These are phyloP conservation scores for Cheilosia scutellata DNA, from an alignment of 2,888 invertebrate species.

Conservation along the genomic window DNA sequence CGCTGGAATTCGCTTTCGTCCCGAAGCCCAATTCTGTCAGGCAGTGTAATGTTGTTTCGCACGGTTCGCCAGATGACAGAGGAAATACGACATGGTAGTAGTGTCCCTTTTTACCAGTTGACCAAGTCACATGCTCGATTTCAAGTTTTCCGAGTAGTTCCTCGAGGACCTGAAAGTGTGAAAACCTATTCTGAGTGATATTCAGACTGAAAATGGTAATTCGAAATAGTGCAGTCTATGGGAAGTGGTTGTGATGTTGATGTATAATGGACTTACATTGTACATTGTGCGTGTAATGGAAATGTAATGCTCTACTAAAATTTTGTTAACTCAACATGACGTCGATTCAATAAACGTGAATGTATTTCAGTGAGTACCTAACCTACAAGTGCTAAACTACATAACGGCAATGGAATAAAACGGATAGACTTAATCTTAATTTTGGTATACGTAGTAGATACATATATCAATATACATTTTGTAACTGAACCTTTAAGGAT, in stretches of 20 bases:
- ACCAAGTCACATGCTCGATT: constrained; percentile 90
- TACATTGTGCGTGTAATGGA: no score
- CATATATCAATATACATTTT: no score
- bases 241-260: not conserved
- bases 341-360: no score
- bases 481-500: no score
- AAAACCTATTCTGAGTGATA: constrained; percentile 2
- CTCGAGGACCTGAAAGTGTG: constrained; percentile 86
- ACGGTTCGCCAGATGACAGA: constrained; percentile 88
- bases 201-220: not conserved
- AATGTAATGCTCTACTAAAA: no score
- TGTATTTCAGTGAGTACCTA: no score
- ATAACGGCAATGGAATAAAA: no score
- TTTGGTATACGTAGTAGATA: no score
- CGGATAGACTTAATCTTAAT: no score
- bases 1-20: constrained; percentile 88
- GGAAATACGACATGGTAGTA: constrained; percentile 90
- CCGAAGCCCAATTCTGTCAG: constrained; percentile 90
- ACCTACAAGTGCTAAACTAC: no score
- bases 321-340: no score
- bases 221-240: not conserved
- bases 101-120: constrained; percentile 88
- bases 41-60: constrained; percentile 90
- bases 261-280: no score
- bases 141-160: constrained; percentile 88